phyloP scores from a whole-genome alignment of 92 coral and sea anemone species.

The Chrysogorgia sp. region DNA sequence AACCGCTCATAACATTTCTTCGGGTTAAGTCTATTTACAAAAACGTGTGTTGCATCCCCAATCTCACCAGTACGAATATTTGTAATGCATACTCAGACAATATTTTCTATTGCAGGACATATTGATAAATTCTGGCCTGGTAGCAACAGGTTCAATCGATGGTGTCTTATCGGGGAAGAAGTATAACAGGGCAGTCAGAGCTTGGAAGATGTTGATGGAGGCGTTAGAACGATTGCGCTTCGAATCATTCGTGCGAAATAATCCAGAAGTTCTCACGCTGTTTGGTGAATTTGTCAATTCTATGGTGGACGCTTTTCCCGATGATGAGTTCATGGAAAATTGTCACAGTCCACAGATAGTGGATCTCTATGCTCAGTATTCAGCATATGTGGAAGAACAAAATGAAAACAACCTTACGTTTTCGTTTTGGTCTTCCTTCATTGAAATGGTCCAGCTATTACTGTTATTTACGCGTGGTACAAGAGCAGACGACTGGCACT shows the following conservation, averaged over 20 bases:
- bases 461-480: constrained; percentile 40
- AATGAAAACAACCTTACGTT: constrained; percentile 9
- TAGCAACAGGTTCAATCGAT: constrained; percentile 33
- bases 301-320: constrained; percentile 28
- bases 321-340: constrained; percentile 26
- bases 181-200: constrained; percentile 34
- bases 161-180: constrained; percentile 42
- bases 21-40: neutral
- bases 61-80: constrained; percentile 10
- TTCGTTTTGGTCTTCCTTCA: constrained; percentile 38
- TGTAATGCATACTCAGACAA: constrained; percentile 14
- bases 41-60: neutral
- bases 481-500: constrained; percentile 33
- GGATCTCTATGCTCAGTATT: constrained; percentile 17
- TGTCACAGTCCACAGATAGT: constrained; percentile 11
- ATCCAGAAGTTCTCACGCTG: constrained; percentile 10
- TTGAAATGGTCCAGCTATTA: constrained; percentile 32
- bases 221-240: constrained; percentile 30
- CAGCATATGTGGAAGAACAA: neutral
- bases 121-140: constrained; percentile 35
- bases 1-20: constrained; percentile 20
- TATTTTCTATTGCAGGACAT: constrained; percentile 28
- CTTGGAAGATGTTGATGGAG: constrained; percentile 43
- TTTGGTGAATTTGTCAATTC: constrained; percentile 23
- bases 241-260: constrained; percentile 21